Evolutionary conservation across 2,113 vertebrate genomes (phyloP), one percentile per base, ranked within the genome.

Genomic region (Lates calcarifer): DNA sequence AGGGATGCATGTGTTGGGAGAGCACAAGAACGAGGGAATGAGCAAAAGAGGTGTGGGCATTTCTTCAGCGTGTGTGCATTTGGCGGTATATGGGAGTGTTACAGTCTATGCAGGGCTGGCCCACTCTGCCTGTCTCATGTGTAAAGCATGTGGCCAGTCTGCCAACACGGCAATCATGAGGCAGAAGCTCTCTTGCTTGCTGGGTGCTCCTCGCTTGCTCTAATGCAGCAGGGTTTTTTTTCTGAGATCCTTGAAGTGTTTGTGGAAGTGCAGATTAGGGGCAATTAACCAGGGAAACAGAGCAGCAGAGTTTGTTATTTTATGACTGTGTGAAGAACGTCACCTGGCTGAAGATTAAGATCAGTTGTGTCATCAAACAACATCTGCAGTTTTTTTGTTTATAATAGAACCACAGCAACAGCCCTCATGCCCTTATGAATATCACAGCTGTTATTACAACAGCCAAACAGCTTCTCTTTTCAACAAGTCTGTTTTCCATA

Each of bases 331-430:
- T 72, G 33, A 18, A 28, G 51, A 49, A 7, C 15, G 68, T 83
- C 56, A 67, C 56, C 79, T 86, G 56, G 35, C 63, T 6, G 43
- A 43, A 35, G 28, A 76, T 68, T 24, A 47, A 26, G 77, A 61
- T 74, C 18, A 53, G 35, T 77, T 82, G 75, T 91, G 83, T 81
- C 68, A 69, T 82, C 83, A 82, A 86, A 87, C 83, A 87, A 53
- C 82, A 86, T 86, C 75, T 87, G 87, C 85, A 55, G 51, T 33
- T 62, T 69, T 56, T 68, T 73, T 87, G 84, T 89, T 90, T 89
- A 17, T 47, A 83, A 65, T 69, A 45, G 58, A 87, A 89, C n/a
- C 87, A 80, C 70, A 61, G 45, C 39, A 37, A 29, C 29, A 6
- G 29, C 77, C 83, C 58, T 55, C 57, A 43, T 37, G 68, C 81